Percentiles rank a stretch among this genome's conserved stretches.
Evolutionary conservation across 2,888 invertebrate species (phyloP).

Genomic region (Tipula lateralis): DNA sequence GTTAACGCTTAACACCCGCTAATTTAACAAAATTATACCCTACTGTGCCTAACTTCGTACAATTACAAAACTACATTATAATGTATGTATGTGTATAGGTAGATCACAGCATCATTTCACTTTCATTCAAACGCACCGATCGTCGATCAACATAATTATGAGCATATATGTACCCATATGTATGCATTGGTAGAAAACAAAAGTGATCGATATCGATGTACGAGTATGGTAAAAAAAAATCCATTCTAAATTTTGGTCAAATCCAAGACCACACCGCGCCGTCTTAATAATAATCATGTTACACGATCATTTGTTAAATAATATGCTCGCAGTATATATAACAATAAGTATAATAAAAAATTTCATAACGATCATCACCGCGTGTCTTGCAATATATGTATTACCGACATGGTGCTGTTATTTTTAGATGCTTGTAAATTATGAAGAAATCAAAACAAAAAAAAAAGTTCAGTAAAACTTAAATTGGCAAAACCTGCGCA

Average conservation of each 20-base stretch:
- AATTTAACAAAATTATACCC: not conserved
- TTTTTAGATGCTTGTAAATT: not conserved
- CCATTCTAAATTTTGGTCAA: not conserved
- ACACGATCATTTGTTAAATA: not conserved
- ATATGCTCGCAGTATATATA: not conserved
- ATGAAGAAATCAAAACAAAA: not conserved
- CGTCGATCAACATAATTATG: not conserved
- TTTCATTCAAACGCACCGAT: not conserved
- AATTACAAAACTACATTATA: not conserved
- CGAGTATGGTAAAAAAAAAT: not conserved
- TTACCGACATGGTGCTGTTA: not conserved
- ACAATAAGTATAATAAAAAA: not conserved
- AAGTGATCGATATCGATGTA: not conserved
- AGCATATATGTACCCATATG: too few species aligned
- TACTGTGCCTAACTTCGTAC: not conserved
- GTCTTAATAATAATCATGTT: not conserved
- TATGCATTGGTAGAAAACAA: not conserved
- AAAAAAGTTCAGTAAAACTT: not conserved
- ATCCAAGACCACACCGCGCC: not conserved
- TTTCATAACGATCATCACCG: not conserved
- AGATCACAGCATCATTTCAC: not conserved
- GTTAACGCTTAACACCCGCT: not conserved
- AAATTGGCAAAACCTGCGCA: not conserved
- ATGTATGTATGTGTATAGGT: not conserved
- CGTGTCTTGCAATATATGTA: not conserved